Evolutionary conservation across 1,140 invertebrate species (phyloP).

Genomic region (Elymnias hypermnestra): DNA sequence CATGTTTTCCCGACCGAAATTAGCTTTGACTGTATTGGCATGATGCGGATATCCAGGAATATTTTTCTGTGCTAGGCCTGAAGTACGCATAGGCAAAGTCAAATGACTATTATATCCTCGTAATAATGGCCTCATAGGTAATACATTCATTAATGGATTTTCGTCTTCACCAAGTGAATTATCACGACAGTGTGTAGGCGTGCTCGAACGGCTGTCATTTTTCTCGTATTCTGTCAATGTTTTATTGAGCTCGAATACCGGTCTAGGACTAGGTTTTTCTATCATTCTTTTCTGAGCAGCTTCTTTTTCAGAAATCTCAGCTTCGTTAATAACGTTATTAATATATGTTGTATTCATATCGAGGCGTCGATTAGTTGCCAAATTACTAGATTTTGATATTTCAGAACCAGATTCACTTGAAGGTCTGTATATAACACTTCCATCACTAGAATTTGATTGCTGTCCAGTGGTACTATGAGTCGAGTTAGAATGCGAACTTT

Average conservation of each 20-base stretch:
- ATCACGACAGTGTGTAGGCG: constrained; percentile 68
- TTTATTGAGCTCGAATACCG: constrained; percentile 49
- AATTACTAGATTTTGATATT: constrained; percentile 69
- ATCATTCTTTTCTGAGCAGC: constrained; percentile 50
- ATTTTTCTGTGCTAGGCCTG: constrained; percentile 70
- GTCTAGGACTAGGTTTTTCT: constrained; percentile 37
- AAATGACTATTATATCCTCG: constrained; percentile 87
- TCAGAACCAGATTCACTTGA: constrained; percentile 82
- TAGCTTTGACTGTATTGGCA: constrained; percentile 74
- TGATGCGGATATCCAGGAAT: constrained; percentile 74
- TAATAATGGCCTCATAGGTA: constrained; percentile 93
- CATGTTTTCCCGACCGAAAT: constrained; percentile 70
- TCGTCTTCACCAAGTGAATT: constrained; percentile 83
- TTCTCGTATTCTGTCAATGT: constrained; percentile 54
- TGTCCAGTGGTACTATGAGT: constrained; percentile 79
- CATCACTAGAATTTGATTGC: constrained; percentile 81
- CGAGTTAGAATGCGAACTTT: constrained; percentile 78
- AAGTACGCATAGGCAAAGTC: constrained; percentile 80
- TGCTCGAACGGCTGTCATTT: constrained; percentile 62
- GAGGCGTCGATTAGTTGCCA: constrained; percentile 76
- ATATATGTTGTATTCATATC: constrained; percentile 72
- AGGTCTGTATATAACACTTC: constrained; percentile 82
- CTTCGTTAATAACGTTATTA: constrained; percentile 69
- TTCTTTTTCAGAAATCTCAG: constrained; percentile 66
- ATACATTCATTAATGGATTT: constrained; percentile 88